Evolutionary conservation across 2,113 vertebrate genomes (phyloP), one percentile per base, ranked within the genome.

Genomic region (Pyxicephalus adspersus): DNA sequence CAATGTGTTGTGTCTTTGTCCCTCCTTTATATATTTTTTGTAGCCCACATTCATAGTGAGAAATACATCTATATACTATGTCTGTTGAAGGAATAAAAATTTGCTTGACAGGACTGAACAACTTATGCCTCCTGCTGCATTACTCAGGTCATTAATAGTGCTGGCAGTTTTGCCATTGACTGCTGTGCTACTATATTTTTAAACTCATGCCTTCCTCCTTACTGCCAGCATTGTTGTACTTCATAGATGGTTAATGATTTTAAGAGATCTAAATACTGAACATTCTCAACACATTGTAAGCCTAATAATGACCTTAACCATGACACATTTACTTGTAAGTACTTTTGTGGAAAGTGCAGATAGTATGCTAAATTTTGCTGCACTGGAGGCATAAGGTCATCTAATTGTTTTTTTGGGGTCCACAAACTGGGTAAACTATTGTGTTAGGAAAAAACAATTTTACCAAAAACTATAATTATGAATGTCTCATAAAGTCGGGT

Each of bases 211-310:
- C 50, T 71, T 70, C 34, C 16, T 28, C 26, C 18, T 71, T 16
- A 70, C 67, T 71, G 67, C 45, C 67, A 70, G 67, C 67, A 52
- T 70, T 70, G 25, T 51, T 68, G 22, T 68, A 18, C 25, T 70
- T 65, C 64, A 65, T 20, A 50, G 17, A 70, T 26, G 22, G 11
- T 20, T 64, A 28, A 64, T 64, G 26, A 64, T 18, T 29, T 18
- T 29, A n/a, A 13, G 20, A n/a, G 22, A 60, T 22, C 0, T 60
- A 29, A 19, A 64, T 5, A 28, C 26, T 28, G 29, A 28, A 64
- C 17, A 18, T 28, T 28, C 25, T 45, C 61, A 31, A 16, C 16
- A 29, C 25, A 64, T 28, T 64, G 60, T 9, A 45, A 45, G 38
- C 38, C 38, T 45, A 45, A 13, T 45, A 45, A 45, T 45, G 38